Percentiles rank a stretch among this genome's conserved stretches.
These are phyloP conservation scores for Trissolcus basalis DNA, from an alignment of 1,140 invertebrate genomes.

Conservation along the genomic window DNA sequence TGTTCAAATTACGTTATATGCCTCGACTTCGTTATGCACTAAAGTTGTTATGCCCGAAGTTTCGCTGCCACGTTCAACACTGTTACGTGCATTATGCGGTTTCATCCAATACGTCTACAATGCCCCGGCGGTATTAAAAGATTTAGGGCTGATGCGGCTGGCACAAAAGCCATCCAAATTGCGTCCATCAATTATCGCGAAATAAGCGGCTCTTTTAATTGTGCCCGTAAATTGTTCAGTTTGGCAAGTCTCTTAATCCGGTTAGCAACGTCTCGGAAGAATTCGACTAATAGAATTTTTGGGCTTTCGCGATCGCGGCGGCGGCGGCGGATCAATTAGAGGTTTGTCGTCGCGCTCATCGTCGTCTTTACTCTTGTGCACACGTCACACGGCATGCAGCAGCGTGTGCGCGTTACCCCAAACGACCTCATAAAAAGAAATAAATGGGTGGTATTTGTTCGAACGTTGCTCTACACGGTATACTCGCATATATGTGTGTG, in stretches of 20 bases:
- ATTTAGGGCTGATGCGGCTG: conserved; percentile 19
- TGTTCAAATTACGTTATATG: conserved; percentile 52
- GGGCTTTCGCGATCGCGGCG: too few relatives aligned
- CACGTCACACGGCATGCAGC: too few relatives aligned
- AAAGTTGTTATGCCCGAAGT: conserved; percentile 50
- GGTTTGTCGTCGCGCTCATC: too few relatives aligned
- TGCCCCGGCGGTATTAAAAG: conserved; percentile 47
- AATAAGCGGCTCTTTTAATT: conserved; percentile 36
- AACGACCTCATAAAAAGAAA: conserved; percentile 8
- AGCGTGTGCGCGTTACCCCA: background rate
- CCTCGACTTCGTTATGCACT: conserved; percentile 47
- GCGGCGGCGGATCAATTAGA: too few relatives aligned
- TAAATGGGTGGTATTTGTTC: conserved; percentile 20
- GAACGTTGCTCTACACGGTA: background rate
- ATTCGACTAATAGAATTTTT: too few relatives aligned
- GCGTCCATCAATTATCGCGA: conserved; percentile 23
- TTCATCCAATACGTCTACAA: conserved; percentile 45
- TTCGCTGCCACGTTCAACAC: conserved; percentile 49
- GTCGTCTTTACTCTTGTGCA: too few relatives aligned
- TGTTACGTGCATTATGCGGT: conserved; percentile 46
- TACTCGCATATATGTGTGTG: background rate
- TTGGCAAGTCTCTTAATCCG: conserved; percentile 29
- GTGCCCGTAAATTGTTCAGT: conserved; percentile 25
- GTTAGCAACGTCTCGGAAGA: conserved; percentile 8
- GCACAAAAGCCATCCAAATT: conserved; percentile 19